Conservation (phyloP, 2,888 invertebrate species). For the Leptopterna dolabrata region DNA sequence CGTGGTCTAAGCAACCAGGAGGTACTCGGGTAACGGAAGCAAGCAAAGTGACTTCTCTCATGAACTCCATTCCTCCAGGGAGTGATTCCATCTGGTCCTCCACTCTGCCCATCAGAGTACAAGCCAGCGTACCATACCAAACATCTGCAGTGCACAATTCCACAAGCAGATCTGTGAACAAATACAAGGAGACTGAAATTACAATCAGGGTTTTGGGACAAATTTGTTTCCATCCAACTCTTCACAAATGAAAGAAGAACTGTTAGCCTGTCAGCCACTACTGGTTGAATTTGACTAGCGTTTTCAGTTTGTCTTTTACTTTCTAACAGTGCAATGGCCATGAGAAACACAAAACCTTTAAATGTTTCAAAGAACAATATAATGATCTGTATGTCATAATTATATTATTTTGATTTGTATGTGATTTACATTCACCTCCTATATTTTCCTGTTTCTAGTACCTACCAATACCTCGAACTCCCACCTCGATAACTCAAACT, state of each 20-base stretch:
- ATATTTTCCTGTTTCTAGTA: too few species aligned
- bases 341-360: too few species aligned
- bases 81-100: neutral
- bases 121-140: slow-evolving; percentile 36
- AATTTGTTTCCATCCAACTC: neutral
- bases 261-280: neutral
- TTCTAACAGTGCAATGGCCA: too few species aligned
- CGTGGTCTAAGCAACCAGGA: neutral
- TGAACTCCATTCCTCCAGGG: neutral
- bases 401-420: too few species aligned
- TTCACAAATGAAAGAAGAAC: neutral
- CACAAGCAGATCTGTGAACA: neutral
- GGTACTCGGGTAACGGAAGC: neutral
- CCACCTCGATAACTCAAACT: too few species aligned
- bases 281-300: too few species aligned
- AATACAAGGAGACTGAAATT: neutral
- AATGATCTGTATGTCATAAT: too few species aligned
- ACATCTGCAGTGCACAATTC: neutral
- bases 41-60: slow-evolving; percentile 13
- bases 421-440: too few species aligned
- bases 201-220: neutral
- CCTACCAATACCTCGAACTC: too few species aligned
- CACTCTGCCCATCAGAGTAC: neutral
- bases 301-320: too few species aligned
- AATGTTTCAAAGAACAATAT: too few species aligned